Percentiles rank a stretch among this genome's conserved stretches.
Conservation (phyloP, 1,140 invertebrate genomes). For the Lethrus apterus region DNA sequence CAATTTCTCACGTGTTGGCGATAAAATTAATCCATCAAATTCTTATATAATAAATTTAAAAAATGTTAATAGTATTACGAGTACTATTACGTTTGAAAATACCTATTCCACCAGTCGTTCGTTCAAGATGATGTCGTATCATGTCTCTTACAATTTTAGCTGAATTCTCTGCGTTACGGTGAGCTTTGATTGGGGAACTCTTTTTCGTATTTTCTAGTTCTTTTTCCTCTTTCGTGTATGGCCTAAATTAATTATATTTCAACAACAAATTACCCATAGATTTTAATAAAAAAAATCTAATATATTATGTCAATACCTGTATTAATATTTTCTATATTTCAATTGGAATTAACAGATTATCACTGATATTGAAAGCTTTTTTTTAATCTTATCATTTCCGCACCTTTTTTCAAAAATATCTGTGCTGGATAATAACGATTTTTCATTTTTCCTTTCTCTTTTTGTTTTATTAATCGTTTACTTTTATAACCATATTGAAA, state of each 20-base stretch:
- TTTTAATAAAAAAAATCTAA: not conserved
- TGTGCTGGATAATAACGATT: too few relatives aligned
- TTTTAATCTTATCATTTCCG: too few relatives aligned
- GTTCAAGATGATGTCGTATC: constrained; percentile 62
- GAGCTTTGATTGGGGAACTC: constrained; percentile 56
- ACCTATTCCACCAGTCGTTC: constrained; percentile 58
- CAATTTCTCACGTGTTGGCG: constrained; percentile 62
- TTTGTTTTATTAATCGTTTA: too few relatives aligned
- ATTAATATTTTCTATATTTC: too few relatives aligned
- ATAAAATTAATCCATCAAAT: constrained; percentile 46
- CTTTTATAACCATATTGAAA: too few relatives aligned
- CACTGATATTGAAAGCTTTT: too few relatives aligned
- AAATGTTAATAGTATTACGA: constrained; percentile 7
- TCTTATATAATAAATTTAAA: constrained; percentile 25
- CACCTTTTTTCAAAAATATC: too few relatives aligned
- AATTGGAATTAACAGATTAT: too few relatives aligned
- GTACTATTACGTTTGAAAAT: not conserved
- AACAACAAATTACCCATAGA: not conserved
- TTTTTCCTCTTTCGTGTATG: constrained; percentile 78
- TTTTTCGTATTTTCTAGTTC: constrained; percentile 79
- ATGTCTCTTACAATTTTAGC: constrained; percentile 46
- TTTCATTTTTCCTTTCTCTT: too few relatives aligned
- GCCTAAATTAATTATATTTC: constrained; percentile 41
- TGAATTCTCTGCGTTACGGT: constrained; percentile 44
- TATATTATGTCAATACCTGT: too few relatives aligned